Percentiles rank a stretch among this genome's conserved stretches.
phyloP scores from a whole-genome alignment of 2,113 vertebrate species.

The Indicator maculatus region DNA sequence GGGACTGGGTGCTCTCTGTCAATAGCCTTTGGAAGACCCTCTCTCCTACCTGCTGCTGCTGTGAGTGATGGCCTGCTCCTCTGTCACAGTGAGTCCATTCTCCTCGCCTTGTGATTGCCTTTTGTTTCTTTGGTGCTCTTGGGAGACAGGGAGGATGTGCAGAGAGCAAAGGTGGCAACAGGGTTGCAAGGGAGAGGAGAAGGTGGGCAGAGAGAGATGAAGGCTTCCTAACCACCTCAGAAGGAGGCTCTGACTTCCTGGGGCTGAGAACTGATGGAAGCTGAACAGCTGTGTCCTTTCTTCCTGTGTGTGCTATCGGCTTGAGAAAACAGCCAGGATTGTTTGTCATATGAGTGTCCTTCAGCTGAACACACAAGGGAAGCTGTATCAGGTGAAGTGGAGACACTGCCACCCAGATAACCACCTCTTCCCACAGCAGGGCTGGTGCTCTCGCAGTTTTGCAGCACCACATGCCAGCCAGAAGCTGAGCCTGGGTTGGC shows the following conservation, averaged over 20 bases:
- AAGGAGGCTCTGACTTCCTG: background rate
- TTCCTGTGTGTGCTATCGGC: background rate
- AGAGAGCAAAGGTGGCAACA: background rate
- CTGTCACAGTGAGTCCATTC: fast-evolving
- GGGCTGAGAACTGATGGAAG: background rate
- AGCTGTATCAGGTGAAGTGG: background rate
- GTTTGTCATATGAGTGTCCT: background rate
- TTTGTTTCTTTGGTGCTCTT: background rate
- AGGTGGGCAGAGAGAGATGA: background rate
- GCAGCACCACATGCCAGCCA: background rate
- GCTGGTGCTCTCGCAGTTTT: background rate
- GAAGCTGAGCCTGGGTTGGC: background rate
- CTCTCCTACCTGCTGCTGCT: background rate
- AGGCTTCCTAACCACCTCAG: background rate
- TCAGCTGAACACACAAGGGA: background rate
- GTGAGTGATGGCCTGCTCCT: background rate
- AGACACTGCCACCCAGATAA: background rate
- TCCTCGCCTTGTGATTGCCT: background rate
- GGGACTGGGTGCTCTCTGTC: background rate
- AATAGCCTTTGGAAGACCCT: background rate
- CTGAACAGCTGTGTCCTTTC: background rate
- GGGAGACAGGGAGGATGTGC: background rate
- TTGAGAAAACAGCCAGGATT: conserved; percentile 35
- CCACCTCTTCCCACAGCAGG: background rate
- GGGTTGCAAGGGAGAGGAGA: background rate